These are phyloP conservation scores for Rallus limicola DNA, from an alignment of 2,113 vertebrate species.

Conservation along the genomic window DNA sequence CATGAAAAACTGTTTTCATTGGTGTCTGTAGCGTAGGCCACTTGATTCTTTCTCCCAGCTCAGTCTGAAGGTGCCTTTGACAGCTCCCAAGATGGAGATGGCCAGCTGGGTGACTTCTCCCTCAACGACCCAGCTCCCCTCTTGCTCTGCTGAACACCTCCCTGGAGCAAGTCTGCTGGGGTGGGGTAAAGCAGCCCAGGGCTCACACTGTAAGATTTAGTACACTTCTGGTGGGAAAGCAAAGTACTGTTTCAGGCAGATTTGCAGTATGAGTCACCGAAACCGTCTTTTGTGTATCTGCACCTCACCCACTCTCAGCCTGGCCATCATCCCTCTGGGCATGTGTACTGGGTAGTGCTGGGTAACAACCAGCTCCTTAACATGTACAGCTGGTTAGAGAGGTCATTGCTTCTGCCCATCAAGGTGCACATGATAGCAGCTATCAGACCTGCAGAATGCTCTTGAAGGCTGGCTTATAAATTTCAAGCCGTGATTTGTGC, in stretches of 20 bases:
- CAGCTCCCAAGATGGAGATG: neutral
- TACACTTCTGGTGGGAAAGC: neutral
- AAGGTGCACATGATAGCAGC: neutral
- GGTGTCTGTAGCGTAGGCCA: neutral
- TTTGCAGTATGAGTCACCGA: neutral
- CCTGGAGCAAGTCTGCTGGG: neutral
- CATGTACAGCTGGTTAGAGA: neutral
- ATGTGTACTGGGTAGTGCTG: fast-evolving
- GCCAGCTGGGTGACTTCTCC: neutral
- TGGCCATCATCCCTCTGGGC: neutral
- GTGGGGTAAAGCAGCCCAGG: neutral
- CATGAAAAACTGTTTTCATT: neutral
- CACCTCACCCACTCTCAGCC: neutral
- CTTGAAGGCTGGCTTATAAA: neutral
- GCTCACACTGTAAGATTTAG: neutral
- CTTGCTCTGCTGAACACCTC: neutral
- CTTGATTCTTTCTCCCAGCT: neutral
- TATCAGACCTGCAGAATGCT: neutral
- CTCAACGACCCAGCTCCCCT: neutral
- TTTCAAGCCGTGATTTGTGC: neutral
- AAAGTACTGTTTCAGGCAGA: neutral
- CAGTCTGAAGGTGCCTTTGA: neutral
- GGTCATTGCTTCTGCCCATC: neutral
- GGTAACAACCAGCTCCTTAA: neutral
- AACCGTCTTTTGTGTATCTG: neutral